These are phyloP conservation scores for Acinonyx jubatus DNA, from an alignment of 2,113 vertebrate species.

Conservation along the genomic window DNA sequence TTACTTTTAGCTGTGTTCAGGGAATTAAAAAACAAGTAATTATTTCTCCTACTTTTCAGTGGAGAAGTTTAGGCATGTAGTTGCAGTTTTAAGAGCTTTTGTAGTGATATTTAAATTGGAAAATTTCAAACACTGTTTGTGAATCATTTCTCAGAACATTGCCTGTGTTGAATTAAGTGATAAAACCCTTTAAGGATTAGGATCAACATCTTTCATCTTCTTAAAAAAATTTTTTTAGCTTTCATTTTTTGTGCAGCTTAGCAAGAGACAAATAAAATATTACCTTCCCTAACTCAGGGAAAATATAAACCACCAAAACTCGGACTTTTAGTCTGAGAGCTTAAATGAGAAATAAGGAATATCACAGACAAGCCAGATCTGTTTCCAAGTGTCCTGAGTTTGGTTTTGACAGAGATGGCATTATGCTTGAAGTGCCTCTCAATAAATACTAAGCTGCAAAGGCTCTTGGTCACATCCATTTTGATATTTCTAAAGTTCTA, in stretches of 20 bases:
- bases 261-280: not conserved
- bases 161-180: not conserved
- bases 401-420: not conserved
- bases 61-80: not conserved
- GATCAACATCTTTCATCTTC: slow-evolving; percentile 18
- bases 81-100: slow-evolving; percentile 44
- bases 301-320: not conserved
- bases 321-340: not conserved
- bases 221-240: not conserved
- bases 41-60: slow-evolving; percentile 7
- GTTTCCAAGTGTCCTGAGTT: slow-evolving; percentile 22
- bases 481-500: not conserved
- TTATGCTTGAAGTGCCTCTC: not conserved
- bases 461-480: not conserved
- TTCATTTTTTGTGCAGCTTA: not conserved
- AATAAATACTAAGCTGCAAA: slow-evolving; percentile 18
- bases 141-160: slow-evolving; percentile 13
- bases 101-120: not conserved
- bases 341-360: slow-evolving; percentile 1
- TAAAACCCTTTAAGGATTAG: not conserved
- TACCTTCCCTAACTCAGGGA: not conserved
- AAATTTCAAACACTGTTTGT: not conserved
- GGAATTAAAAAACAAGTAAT: slow-evolving; percentile 43
- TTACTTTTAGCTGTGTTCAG: slow-evolving; percentile 19
- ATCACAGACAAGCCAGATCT: not conserved